These are phyloP conservation scores for Trichogramma pretiosum DNA, from an alignment of 1,140 invertebrate genomes.

Conservation along the genomic window DNA sequence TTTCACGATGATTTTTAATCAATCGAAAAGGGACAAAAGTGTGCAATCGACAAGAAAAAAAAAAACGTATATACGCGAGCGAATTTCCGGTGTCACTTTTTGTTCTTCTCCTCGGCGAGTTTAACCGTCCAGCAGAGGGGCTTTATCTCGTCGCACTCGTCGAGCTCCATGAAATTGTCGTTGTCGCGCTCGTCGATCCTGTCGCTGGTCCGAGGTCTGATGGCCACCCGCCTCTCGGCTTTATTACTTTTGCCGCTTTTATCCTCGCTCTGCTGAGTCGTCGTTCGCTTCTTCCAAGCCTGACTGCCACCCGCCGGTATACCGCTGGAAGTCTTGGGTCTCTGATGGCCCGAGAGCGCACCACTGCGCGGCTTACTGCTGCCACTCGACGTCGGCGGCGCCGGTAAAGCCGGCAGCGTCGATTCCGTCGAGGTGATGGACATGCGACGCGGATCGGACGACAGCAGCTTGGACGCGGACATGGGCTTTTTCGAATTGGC, in stretches of 20 bases:
- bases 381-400: background rate
- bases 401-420: background rate
- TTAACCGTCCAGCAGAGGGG: too few species aligned
- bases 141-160: too few species aligned
- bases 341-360: background rate
- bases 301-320: background rate
- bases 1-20: too few species aligned
- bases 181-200: conserved; percentile 3
- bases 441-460: background rate
- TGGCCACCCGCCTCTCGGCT: background rate
- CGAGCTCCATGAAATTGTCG: too few species aligned
- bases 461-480: background rate
- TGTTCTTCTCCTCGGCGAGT: too few species aligned
- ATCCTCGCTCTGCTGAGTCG: background rate
- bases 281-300: too few species aligned
- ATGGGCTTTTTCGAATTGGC: background rate
- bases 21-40: too few species aligned
- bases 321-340: background rate
- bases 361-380: background rate
- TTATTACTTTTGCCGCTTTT: too few species aligned
- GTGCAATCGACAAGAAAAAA: too few species aligned
- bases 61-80: too few species aligned
- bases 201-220: conserved; percentile 7
- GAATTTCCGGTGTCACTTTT: too few species aligned
- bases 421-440: background rate